These are phyloP conservation scores for Drosophila neotestacea DNA, from an alignment of 2,888 invertebrate species.

Conservation along the genomic window DNA sequence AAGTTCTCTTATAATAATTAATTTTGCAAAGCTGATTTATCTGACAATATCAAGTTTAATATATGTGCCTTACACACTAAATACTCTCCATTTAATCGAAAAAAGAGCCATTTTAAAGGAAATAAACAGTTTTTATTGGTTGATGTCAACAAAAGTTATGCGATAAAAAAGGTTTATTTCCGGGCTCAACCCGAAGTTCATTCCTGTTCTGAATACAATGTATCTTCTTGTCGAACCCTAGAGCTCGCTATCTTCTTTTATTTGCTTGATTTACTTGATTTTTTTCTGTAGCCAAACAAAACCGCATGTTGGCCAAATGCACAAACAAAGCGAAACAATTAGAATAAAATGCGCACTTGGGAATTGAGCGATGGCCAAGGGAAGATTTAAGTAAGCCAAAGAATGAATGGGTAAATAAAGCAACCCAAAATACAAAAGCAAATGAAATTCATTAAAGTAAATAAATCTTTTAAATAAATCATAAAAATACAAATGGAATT, in stretches of 20 bases:
- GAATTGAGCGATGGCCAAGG: conserved; percentile 48
- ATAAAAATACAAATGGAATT: conserved; percentile 20
- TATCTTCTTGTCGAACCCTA: background rate
- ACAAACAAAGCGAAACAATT: conserved; percentile 82
- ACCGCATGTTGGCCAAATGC: conserved; percentile 45
- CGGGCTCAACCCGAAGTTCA: background rate
- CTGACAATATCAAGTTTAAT: too few relatives aligned
- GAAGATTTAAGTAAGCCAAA: conserved; percentile 32
- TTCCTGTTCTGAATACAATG: background rate
- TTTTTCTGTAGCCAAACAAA: conserved; percentile 25
- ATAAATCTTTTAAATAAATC: conserved; percentile 40
- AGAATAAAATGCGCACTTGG: conserved; percentile 81
- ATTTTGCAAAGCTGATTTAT: too few relatives aligned
- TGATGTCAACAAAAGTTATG: background rate
- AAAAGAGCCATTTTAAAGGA: background rate
- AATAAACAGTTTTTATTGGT: background rate
- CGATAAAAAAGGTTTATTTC: background rate
- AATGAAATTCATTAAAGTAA: conserved; percentile 40
- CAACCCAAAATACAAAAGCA: conserved; percentile 13
- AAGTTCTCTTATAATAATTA: too few relatives aligned
- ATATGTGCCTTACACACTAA: too few relatives aligned
- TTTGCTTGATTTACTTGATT: conserved; percentile 23
- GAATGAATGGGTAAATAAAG: conserved; percentile 8
- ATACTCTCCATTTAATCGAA: background rate
- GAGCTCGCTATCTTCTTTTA: conserved; percentile 11